phyloP scores from a whole-genome alignment of 2,797 vertebrate species.

The Melopsittacus undulatus region DNA sequence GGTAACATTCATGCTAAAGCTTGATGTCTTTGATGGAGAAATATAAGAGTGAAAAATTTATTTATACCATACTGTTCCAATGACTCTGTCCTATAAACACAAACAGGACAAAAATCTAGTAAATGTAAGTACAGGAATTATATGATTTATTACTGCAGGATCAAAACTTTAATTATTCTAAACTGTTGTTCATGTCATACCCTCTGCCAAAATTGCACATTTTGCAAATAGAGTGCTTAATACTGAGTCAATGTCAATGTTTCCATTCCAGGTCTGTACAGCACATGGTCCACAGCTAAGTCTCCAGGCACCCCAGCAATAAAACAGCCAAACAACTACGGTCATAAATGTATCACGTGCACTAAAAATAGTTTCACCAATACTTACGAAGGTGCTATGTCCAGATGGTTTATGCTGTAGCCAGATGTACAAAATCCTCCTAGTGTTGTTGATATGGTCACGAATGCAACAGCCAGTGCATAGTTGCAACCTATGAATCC shows the following conservation, averaged over 20 bases:
- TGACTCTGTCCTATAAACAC: neutral
- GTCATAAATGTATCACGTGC: neutral
- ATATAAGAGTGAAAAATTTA: neutral
- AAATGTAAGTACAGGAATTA: neutral
- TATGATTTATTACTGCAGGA: neutral
- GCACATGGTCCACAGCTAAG: neutral
- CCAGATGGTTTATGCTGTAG: constrained; percentile 96
- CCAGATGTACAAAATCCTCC: constrained; percentile 92
- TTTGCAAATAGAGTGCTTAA: neutral
- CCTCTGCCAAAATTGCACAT: neutral
- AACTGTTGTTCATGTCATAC: neutral
- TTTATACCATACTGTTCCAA: neutral
- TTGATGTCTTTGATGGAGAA: neutral
- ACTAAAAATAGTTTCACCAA: neutral
- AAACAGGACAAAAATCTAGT: neutral
- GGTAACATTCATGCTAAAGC: neutral
- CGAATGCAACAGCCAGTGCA: constrained; percentile 86
- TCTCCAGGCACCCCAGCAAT: neutral
- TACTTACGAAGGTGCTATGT: constrained; percentile 97
- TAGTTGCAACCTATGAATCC: constrained; percentile 92
- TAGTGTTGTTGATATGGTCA: constrained; percentile 91
- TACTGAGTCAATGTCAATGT: neutral
- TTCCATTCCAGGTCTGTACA: neutral
- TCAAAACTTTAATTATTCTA: neutral
- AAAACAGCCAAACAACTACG: neutral